Percentiles rank a stretch among this genome's conserved stretches.
Conservation (phyloP, 2,113 vertebrate species). For the Catharus bicknelli region DNA sequence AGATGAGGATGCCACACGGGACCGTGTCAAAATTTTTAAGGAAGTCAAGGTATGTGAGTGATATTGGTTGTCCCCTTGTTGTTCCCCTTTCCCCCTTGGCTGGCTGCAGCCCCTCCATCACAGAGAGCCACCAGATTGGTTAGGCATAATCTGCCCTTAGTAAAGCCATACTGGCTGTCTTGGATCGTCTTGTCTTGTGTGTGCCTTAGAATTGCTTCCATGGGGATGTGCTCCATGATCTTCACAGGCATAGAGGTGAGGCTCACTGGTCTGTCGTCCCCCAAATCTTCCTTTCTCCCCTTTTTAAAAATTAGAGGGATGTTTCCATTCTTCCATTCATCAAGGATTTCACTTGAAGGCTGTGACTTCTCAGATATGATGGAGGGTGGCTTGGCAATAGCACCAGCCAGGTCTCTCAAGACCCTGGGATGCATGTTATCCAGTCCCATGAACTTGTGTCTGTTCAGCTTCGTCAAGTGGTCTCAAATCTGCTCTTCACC, state of each 20-base stretch:
- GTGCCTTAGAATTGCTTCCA: background rate
- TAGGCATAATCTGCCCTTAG: background rate
- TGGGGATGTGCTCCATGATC: background rate
- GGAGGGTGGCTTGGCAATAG: background rate
- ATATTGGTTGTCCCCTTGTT: background rate
- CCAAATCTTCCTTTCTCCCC: background rate
- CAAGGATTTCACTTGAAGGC: background rate
- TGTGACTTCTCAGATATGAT: background rate
- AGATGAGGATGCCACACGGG: background rate
- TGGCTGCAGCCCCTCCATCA: background rate
- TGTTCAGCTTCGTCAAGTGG: background rate
- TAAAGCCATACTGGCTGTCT: background rate
- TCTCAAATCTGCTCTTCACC: background rate
- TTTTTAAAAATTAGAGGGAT: background rate
- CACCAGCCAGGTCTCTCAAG: background rate
- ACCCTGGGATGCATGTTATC: background rate
- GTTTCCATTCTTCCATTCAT: background rate
- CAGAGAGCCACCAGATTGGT: background rate
- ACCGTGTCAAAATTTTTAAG: background rate
- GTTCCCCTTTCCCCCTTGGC: too few relatives aligned
- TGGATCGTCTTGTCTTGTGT: background rate
- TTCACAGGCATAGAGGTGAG: background rate
- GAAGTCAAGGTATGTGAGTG: background rate
- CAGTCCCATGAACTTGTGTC: background rate
- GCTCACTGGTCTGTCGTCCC: background rate